Evolutionary conservation across 2,113 vertebrate genomes (phyloP), one percentile per base, ranked within the genome.

Genomic region (Ctenodactylus gundi): DNA sequence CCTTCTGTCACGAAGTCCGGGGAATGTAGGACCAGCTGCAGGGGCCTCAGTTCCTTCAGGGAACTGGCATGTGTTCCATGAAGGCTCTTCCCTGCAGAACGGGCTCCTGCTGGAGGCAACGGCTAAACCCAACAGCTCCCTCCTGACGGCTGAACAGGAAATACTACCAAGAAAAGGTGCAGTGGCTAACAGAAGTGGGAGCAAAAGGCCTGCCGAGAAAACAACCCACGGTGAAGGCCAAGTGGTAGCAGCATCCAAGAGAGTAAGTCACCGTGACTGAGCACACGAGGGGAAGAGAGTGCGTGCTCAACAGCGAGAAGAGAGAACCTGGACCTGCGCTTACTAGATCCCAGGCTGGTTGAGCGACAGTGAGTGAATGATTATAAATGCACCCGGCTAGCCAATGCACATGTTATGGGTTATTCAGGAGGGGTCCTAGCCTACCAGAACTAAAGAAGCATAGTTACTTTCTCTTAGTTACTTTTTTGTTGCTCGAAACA

Each of bases 231-330:
- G 4, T 6, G 25, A 55, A 51, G 70, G 39, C 53, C 39, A 36
- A 0, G 23, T 49, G 27, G 46, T 3, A 70, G 27, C 23, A 17
- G 58, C 13, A n/a, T n/a, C n/a, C n/a, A 64, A 64, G 84, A 62
- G 75, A 83, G 36, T 23, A 41, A 25, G 12, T n/a, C 31, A 3
- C 4, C 29, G 73, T 17, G 65, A 91, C 55, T 27, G 70, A 73
- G 55, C 41, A 36, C 29, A 23, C 62, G 13, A 9, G 29, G 31
- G 73, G 39, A 53, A 62, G 17, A 46, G 49, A 64, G 44, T 14
- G n/a, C 0, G 3, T 34, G 91, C 41, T 18, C 7, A 0, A 0
- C 2, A 8, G 5, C 0, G 34, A 53, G 84, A 49, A 6, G 13
- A 39, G 36, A 39, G 12, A 82, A 15, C 29, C 60, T 73, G 82